A percentile compares a stretch with the other conserved stretches of the same genome.
These are phyloP conservation scores for Tursiops truncatus DNA, from an alignment of 2,113 vertebrate species.

Conservation along the genomic window DNA sequence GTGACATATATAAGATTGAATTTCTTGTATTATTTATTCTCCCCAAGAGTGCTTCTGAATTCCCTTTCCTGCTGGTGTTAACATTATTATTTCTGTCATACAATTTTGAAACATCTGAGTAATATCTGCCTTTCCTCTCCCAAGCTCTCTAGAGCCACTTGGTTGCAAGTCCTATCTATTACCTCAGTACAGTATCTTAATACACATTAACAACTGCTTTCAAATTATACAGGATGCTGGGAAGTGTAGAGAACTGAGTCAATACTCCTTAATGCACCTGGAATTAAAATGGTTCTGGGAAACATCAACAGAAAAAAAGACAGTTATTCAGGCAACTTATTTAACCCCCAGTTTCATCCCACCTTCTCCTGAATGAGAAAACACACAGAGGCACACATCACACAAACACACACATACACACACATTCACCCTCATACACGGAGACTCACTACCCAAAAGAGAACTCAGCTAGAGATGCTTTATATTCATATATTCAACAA, in stretches of 20 bases:
- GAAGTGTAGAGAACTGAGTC: neutral
- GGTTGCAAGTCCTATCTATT: neutral
- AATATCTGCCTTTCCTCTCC: neutral
- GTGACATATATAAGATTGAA: neutral
- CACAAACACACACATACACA: neutral
- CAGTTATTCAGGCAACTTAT: neutral
- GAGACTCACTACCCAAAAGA: neutral
- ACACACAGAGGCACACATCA: neutral
- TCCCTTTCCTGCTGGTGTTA: neutral
- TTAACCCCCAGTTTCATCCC: neutral
- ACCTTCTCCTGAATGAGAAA: neutral
- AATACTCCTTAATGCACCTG: neutral
- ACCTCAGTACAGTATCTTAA: constrained; percentile 16
- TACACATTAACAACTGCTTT: neutral
- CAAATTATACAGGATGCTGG: neutral
- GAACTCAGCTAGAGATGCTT: neutral
- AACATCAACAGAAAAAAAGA: neutral
- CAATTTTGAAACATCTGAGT: neutral
- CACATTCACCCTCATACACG: neutral
- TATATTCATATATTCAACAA: neutral
- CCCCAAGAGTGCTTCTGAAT: neutral
- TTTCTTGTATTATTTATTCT: constrained; percentile 9
- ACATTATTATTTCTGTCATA: neutral
- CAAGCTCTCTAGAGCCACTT: neutral
- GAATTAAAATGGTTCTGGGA: neutral